phyloP scores from a whole-genome alignment of 2,113 vertebrate species.

The Hemiprocne comata region DNA sequence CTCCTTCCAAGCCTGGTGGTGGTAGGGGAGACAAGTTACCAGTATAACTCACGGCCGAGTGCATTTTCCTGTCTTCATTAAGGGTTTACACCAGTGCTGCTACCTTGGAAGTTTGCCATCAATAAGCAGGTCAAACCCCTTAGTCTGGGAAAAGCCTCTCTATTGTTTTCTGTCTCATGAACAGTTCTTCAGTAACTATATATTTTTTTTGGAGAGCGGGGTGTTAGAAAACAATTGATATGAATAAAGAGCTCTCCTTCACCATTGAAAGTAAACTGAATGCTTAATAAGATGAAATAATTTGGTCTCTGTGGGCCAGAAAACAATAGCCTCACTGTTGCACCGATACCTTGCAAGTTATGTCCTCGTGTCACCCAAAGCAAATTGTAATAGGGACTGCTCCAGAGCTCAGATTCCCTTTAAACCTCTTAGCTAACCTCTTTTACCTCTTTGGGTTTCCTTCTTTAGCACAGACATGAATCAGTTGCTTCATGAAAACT shows the following conservation, averaged over 20 bases:
- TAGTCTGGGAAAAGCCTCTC: conserved; percentile 41
- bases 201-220: conserved; percentile 40
- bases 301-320: not conserved
- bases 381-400: not conserved
- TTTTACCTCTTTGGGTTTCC: not conserved
- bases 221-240: conserved; percentile 57
- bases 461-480: not conserved
- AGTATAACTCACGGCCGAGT: not conserved
- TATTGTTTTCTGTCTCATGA: conserved; percentile 48
- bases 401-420: not conserved
- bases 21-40: not conserved
- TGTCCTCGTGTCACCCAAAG: not conserved
- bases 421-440: conserved; percentile 31
- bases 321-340: conserved; percentile 45
- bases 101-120: conserved; percentile 50
- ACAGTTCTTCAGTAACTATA: not conserved
- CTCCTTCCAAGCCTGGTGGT: not conserved
- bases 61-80: conserved; percentile 14
- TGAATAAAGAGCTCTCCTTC: not conserved
- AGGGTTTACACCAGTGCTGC: conserved; percentile 33
- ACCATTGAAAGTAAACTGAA: not conserved
- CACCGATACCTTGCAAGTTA: conserved; percentile 19
- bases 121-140: conserved; percentile 61
- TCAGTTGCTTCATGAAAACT: not conserved
- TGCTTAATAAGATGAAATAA: not conserved